phyloP scores from a whole-genome alignment of 2,888 invertebrate genomes.

The Tetranychus piercei region DNA sequence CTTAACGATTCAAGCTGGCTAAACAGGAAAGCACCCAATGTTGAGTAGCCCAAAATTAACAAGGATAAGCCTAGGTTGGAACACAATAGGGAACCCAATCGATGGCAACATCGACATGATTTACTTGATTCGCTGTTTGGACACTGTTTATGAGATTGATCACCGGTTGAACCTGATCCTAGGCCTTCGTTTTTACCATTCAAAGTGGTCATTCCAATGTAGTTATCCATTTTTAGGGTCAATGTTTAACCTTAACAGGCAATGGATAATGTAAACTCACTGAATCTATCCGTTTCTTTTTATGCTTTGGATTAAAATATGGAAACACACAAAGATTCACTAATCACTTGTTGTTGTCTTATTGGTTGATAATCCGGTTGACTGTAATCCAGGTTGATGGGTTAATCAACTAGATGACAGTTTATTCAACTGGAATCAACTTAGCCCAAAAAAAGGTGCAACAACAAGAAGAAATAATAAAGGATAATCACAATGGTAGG shows the following conservation, averaged over 20 bases:
- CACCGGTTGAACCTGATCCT: not conserved
- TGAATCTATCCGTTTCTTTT: no score
- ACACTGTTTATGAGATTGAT: not conserved
- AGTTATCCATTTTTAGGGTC: not conserved
- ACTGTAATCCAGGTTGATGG: no score
- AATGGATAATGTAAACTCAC: not conserved
- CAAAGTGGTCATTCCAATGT: not conserved
- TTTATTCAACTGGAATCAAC: no score
- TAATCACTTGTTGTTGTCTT: no score
- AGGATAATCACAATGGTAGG: no score
- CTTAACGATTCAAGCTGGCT: not conserved
- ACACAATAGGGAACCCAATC: conserved; percentile 3
- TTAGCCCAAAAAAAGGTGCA: no score
- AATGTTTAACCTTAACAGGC: not conserved
- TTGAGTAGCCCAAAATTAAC: conserved; percentile 5
- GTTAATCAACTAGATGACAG: no score
- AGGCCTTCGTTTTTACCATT: not conserved
- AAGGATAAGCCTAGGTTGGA: not conserved
- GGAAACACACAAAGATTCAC: no score
- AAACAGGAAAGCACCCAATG: conserved; percentile 7
- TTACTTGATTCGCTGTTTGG: not conserved
- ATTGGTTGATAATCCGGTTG: no score
- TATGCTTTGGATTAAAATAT: no score
- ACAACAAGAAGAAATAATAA: no score
- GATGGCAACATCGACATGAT: conserved; percentile 8